phyloP scores from a whole-genome alignment of 2,888 invertebrate species.

The Drosophila kanekoi region DNA sequence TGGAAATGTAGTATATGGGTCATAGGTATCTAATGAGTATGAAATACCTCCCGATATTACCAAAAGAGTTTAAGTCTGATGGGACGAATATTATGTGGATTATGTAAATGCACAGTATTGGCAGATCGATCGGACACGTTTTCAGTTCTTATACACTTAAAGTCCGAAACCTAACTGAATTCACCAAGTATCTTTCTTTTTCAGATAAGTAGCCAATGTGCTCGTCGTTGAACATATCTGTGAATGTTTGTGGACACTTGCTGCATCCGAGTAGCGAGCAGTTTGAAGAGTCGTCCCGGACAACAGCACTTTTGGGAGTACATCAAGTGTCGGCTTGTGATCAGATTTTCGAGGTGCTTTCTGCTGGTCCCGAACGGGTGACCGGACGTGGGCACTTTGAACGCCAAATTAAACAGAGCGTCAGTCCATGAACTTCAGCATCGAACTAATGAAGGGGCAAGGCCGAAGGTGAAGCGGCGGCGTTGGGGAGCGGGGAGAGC shows the following conservation, averaged over 20 bases:
- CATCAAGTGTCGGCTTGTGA: constrained; percentile 57
- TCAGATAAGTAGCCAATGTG: too few species aligned
- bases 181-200: too few species aligned
- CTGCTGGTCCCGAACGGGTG: constrained; percentile 20
- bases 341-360: constrained; percentile 50
- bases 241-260: constrained; percentile 5
- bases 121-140: too few species aligned
- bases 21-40: too few species aligned
- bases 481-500: background rate
- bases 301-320: constrained; percentile 20
- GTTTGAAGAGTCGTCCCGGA: constrained; percentile 4
- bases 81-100: too few species aligned
- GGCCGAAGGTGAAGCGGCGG: background rate
- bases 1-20: too few species aligned
- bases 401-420: constrained; percentile 71
- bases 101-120: too few species aligned
- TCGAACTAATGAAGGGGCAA: constrained; percentile 42
- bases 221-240: too few species aligned
- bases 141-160: too few species aligned
- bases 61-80: too few species aligned
- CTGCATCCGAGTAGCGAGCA: constrained; percentile 13
- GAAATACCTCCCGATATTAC: too few species aligned
- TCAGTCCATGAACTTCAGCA: constrained; percentile 53
- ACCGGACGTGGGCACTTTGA: constrained; percentile 69
- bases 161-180: too few species aligned